Conservation (phyloP, 2,888 invertebrate genomes). For the Phyllotreta cruciferae region DNA sequence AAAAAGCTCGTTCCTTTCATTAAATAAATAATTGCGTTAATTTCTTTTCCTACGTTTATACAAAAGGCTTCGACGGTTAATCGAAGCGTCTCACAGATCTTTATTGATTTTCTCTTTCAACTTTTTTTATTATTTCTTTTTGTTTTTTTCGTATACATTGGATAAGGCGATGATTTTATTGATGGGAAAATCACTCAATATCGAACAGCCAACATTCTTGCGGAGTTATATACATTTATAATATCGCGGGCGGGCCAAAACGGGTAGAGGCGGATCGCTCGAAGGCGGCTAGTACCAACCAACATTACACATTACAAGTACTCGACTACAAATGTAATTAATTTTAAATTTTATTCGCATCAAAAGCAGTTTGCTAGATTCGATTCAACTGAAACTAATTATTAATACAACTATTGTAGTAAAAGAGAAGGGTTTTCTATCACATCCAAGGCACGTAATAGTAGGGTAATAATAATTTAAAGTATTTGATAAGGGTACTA, state of each 20-base stretch:
- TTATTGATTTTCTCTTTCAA: slow-evolving; percentile 51
- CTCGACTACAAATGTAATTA: background rate
- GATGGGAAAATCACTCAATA: slow-evolving; percentile 62
- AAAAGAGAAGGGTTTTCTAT: too few species aligned
- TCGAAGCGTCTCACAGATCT: slow-evolving; percentile 46
- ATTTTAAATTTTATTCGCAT: background rate
- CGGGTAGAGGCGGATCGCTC: slow-evolving; percentile 29
- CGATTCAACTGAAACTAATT: too few species aligned
- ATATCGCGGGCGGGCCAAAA: slow-evolving; percentile 37
- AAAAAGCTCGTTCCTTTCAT: background rate
- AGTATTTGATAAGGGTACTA: background rate
- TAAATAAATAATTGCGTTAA: background rate
- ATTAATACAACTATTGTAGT: too few species aligned
- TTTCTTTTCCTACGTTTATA: background rate
- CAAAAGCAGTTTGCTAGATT: too few species aligned
- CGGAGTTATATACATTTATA: slow-evolving; percentile 60
- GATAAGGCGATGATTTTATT: slow-evolving; percentile 69
- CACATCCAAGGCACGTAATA: too few species aligned
- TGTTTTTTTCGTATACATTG: slow-evolving; percentile 71
- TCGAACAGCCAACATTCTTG: slow-evolving; percentile 62
- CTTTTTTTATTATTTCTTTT: slow-evolving; percentile 43
- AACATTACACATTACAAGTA: background rate
- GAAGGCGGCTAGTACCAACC: slow-evolving; percentile 11
- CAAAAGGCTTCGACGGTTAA: background rate
- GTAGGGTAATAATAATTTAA: background rate